Base-by-base conservation (phyloP, 92 coral and sea anemone genomes). In the Meandrina meandrites region DNA sequence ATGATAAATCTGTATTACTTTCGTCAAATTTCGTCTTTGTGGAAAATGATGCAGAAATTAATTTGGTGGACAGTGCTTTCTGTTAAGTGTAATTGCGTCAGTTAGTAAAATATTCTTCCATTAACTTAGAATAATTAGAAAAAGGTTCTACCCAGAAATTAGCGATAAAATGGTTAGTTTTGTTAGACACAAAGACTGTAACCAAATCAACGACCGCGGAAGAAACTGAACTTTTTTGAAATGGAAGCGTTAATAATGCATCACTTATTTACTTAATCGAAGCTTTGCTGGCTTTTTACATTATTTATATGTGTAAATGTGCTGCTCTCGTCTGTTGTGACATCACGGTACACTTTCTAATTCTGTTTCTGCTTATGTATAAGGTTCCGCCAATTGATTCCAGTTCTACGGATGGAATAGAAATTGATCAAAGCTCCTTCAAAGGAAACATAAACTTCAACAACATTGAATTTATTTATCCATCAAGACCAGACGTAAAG, bases 401-500 rank as follows among this genome's bases (percentile, higher is more conserved):
- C 50, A 69, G 80, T 27, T 90, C 90, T 17, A 79, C 57, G 27
- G 92, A 90, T 19, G 92, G 92, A 22, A 80, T 58, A 24, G 71
- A 30, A 32, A 78, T 88, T 40, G 87, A 67, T 8, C 83, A 79
- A 35, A 36, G 67, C 34, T 64, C 73, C 16, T 57, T 68, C 16
- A 90, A 75, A 62, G 92, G 92, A 72, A 79, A 75, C 13, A 84
- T 90, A 16, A 76, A 80, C 27, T 90, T 90, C 53, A 85, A 70
- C 22, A 72, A 75, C 81, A 80, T 90, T 27, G 86, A 90, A 31
- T 90, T 90, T 64, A 67, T 34, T 28, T 90, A 90, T 74, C 92
- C 92, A 15, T 85, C 92, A 36, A 79, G 92, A 54, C 80, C 83
- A 57, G 68, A 87, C 71, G 84, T 90, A 8, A 78, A 62, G 81